Evolutionary conservation across 2,797 vertebrate genomes (phyloP), one percentile per base, ranked within the genome.

Genomic region (Pangasius larnaudii): DNA sequence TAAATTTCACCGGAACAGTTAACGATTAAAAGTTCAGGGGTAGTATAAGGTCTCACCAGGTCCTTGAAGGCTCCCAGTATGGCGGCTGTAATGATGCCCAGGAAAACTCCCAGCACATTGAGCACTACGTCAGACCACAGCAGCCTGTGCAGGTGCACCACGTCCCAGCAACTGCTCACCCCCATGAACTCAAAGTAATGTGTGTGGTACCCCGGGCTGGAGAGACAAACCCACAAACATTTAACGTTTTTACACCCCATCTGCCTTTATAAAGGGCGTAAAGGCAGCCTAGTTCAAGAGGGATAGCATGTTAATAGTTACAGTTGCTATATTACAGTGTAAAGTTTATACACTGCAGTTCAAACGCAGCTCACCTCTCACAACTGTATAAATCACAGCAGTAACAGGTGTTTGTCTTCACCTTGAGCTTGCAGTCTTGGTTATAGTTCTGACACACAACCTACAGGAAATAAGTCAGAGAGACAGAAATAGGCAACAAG

Each of bases 321-420:
- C 2, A 78, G 22, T 3, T 49, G 22, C 71, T 46, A 27, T 46
- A 49, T 46, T 27, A 74, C 49, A 39, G 53, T 27, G 0, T 14
- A 9, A 5, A 13, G 59, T 39, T 19, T 18, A 11, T 59, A 58
- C 14, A 53, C 49, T 9, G 74, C 71, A 22, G 22, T 27, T 4
- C 18, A 78, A 78, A 78, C 49, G 0, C 5, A 78, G 24, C 95
- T 96, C 94, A 98, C 98, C 96, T 97, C 71, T 96, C 96, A 89
- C 99, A 99, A 92, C 95, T 95, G 93, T 97, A 97, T 77, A 99
- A 95, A 93, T 99, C 97, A 91, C 99, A 99, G 96, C 99, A 99
- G 93, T 98, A 99, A 92, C 99, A 99, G 0, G 97, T 99, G 93
- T 98, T 97, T 91, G 97, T 97, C 92, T 94, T 97, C 91, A 99